Base-by-base conservation (phyloP, 2,888 invertebrate species). In the Eupithecia insigniata region DNA sequence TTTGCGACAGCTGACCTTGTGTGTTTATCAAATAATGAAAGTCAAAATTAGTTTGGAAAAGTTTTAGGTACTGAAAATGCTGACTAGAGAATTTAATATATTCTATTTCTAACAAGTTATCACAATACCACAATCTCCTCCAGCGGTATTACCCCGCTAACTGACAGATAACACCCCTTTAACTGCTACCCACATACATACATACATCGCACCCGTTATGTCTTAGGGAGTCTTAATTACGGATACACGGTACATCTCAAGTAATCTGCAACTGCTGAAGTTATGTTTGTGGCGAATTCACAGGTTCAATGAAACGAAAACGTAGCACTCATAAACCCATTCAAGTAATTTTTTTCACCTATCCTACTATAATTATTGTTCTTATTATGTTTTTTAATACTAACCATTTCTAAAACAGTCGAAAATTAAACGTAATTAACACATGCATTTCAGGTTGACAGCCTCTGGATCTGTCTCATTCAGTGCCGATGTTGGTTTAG, bases 171-270 rank as follows among this genome's bases (percentile, higher is more conserved):
- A 77, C 79, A 78, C 75, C 55, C 80, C 69, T 78, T 75, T 76
- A 74, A 64, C 66, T 69, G 71, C 69, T 76, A 74, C 72, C 34
- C 72, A 68, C 75, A 72, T 75, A 73, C 75, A 70, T 77, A 68
- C 75, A 72, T 75, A 73, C 75, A 70, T 77, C 62, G 55, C 74
- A 8, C 65, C 64, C 67, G 55, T 36, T 34, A 70, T 61, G 72
- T 67, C 79, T 76, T 64, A 73, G 76, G 76, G 77, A 76, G 76
- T 77, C 82, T 81, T 84, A 82, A 84, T 84, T 77, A 80, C 80
- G 66, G 77, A 78, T 80, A 79, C 68, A 70, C 79, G 80, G 78
- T 69, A 73, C 75, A 68, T 72, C 70, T 67, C 60, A 61, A 51
- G 36, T 51, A 60, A 34, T 64, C 36, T 64, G 22, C 34, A 34